Base-by-base conservation (phyloP, 2,113 vertebrate genomes). In the Oncorhynchus nerka region DNA sequence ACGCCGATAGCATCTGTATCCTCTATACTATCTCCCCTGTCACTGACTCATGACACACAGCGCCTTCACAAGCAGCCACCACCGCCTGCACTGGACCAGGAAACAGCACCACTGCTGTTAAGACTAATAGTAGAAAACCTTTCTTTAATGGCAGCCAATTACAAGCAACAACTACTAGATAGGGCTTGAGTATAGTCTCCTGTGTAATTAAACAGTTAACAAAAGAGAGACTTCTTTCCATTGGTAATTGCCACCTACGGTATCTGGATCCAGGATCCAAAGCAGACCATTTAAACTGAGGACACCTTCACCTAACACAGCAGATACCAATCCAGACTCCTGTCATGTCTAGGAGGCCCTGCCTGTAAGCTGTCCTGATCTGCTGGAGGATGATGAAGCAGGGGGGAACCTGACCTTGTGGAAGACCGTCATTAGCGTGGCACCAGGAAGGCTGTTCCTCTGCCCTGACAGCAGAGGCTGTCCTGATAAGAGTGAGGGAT, bases 401-500 rank as follows among this genome's bases (percentile, higher is more conserved):
- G 72, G 67, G 28, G 73, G 67, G 71, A 83, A 78, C 83, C 79
- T 90, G 86, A 90, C 89, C 91, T 91, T 86, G 86, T 59, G 45
- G 22, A 67, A 74, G 81, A 16, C 48, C 80, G 70, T 87, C 85
- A 91, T 91, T 90, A 92, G 49, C 68, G 84, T 89, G 90, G 88
- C 89, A 92, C 89, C 87, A 90, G 89, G 88, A 91, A 90, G 89
- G 84, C 86, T 78, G 77, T 83, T 84, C 84, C 85, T 80, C 87
- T 88, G 86, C 88, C 86, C 87, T 73, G 80, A 83, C 86, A 87
- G 79, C 68, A 72, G 76, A 77, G 39, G 15, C 66, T 87, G 86
- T 90, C 84, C 81, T 87, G 91, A 93, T 90, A 92, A 91, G 89
- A 86, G 78, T 90, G 90, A 92, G 67, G 81, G 86, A 91, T 91